A percentile compares a stretch with the other conserved stretches of the same genome.
Evolutionary conservation across 2,888 invertebrate genomes (phyloP).

Genomic region (Diadromus collaris): DNA sequence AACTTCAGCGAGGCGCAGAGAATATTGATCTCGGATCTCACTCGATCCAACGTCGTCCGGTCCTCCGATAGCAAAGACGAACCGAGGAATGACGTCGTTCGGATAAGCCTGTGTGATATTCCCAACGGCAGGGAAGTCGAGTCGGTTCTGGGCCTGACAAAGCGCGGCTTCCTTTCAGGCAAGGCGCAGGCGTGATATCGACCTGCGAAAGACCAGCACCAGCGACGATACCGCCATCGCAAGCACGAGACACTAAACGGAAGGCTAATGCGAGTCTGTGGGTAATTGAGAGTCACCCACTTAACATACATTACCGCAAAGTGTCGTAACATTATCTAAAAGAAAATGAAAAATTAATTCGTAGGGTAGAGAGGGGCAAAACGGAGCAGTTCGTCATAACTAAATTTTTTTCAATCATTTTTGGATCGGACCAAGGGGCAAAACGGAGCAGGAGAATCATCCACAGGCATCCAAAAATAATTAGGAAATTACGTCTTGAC

Average conservation of each 20-base stretch:
- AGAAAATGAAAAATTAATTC: background rate
- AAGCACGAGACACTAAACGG: constrained; percentile 18
- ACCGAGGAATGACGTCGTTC: background rate
- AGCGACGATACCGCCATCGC: constrained; percentile 34
- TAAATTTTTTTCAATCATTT: too few species aligned
- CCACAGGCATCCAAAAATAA: too few species aligned
- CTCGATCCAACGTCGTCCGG: background rate
- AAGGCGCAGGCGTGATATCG: constrained; percentile 75
- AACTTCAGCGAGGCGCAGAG: background rate
- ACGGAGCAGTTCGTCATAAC: too few species aligned
- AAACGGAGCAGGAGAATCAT: too few species aligned
- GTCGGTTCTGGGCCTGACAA: constrained; percentile 57
- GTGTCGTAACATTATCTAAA: background rate
- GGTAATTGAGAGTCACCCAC: constrained; percentile 15
- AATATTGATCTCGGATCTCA: background rate
- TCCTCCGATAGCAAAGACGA: background rate
- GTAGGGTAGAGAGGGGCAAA: too few species aligned
- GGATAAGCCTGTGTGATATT: constrained; percentile 29
- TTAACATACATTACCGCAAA: background rate
- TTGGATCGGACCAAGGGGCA: too few species aligned
- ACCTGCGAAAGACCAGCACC: constrained; percentile 66
- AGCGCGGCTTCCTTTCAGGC: constrained; percentile 50
- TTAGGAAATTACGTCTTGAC: too few species aligned
- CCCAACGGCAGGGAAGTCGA: constrained; percentile 23
- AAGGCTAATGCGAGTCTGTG: background rate